phyloP scores from a whole-genome alignment of 2,113 vertebrate genomes.

The Pipra filicauda region DNA sequence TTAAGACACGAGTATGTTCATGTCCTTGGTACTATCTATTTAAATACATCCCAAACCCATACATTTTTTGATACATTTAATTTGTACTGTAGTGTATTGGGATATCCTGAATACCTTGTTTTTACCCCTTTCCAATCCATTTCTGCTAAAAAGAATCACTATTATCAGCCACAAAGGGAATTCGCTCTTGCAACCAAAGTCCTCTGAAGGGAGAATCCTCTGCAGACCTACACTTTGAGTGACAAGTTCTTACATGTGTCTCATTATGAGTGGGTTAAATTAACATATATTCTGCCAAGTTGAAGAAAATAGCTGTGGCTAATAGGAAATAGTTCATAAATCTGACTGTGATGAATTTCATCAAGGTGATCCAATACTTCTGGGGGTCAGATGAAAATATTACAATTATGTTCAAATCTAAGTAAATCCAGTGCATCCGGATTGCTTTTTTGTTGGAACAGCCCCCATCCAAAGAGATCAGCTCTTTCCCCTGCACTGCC shows the following conservation, averaged over 20 bases:
- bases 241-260: slow-evolving; percentile 72
- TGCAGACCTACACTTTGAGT: slow-evolving; percentile 67
- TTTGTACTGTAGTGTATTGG: slow-evolving; percentile 46
- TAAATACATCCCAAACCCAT: slow-evolving; percentile 45
- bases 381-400: slow-evolving; percentile 31
- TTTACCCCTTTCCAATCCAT: slow-evolving; percentile 37
- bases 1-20: not conserved
- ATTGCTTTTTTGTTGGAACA: not conserved
- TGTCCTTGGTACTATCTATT: not conserved
- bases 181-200: slow-evolving; percentile 66
- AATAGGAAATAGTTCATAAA: slow-evolving; percentile 70
- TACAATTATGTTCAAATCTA: slow-evolving; percentile 23
- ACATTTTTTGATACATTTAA: slow-evolving; percentile 61
- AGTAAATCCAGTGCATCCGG: not conserved
- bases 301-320: slow-evolving; percentile 69
- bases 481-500: not conserved
- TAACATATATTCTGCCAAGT: slow-evolving; percentile 74
- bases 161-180: slow-evolving; percentile 68
- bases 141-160: slow-evolving; percentile 62
- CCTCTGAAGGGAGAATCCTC: slow-evolving; percentile 73
- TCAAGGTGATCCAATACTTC: slow-evolving; percentile 46
- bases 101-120: slow-evolving; percentile 41
- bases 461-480: slow-evolving; percentile 1
- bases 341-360: slow-evolving; percentile 64
- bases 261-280: slow-evolving; percentile 70